phyloP scores from a whole-genome alignment of 2,888 invertebrate genomes.

The Troides oblongomaculatus region DNA sequence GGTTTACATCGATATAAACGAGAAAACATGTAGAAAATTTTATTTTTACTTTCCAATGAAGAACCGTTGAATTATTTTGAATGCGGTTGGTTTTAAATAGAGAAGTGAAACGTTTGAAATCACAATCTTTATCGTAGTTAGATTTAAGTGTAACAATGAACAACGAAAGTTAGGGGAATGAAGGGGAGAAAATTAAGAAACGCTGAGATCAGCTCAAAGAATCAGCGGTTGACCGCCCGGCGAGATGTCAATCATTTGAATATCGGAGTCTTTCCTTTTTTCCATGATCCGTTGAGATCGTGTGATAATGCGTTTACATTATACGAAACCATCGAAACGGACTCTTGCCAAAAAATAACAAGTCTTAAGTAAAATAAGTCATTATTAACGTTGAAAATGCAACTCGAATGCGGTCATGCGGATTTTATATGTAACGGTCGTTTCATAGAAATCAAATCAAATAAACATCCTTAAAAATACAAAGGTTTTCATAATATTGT shows the following conservation, averaged over 20 bases:
- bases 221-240: slow-evolving; percentile 67
- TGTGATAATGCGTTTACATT: slow-evolving; percentile 66
- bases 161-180: slow-evolving; percentile 50
- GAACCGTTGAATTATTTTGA: slow-evolving; percentile 48
- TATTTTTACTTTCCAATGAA: slow-evolving; percentile 27
- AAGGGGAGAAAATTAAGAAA: slow-evolving; percentile 47
- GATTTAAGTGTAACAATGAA: slow-evolving; percentile 56
- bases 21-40: too few relatives aligned
- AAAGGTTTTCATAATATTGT: background rate
- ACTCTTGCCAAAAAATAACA: slow-evolving; percentile 58
- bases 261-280: slow-evolving; percentile 68
- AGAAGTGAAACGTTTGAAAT: slow-evolving; percentile 52
- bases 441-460: slow-evolving; percentile 44
- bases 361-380: slow-evolving; percentile 43
- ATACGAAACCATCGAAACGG: slow-evolving; percentile 67
- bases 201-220: slow-evolving; percentile 34
- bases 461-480: slow-evolving; percentile 12
- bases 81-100: slow-evolving; percentile 61
- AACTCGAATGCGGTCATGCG: slow-evolving; percentile 56
- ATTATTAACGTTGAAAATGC: slow-evolving; percentile 40
- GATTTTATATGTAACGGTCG: slow-evolving; percentile 66
- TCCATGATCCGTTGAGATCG: slow-evolving; percentile 66
- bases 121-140: slow-evolving; percentile 68
- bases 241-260: slow-evolving; percentile 79
- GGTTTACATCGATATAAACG: too few relatives aligned